phyloP scores from a whole-genome alignment of 2,888 invertebrate genomes.

The Stenurella melanura region DNA sequence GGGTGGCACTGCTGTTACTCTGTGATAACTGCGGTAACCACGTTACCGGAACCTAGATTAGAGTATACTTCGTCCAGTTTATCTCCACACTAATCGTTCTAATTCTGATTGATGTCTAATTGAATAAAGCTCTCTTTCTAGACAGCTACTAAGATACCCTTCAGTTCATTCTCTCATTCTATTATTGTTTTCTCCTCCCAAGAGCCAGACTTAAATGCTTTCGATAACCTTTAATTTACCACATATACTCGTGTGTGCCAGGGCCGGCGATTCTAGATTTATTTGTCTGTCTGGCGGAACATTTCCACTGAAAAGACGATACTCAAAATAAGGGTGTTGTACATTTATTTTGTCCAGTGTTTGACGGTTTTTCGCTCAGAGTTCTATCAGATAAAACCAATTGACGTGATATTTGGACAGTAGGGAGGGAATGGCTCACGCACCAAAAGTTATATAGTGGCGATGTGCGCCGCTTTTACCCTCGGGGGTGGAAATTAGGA shows the following conservation, averaged over 20 bases:
- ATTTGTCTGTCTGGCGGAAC: background rate
- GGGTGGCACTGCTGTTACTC: constrained; percentile 43
- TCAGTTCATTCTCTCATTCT: constrained; percentile 40
- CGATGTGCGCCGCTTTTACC: too few relatives aligned
- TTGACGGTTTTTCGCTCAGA: too few relatives aligned
- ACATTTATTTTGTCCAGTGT: too few relatives aligned
- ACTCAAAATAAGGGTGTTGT: too few relatives aligned
- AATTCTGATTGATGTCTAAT: constrained; percentile 71
- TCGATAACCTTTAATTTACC: constrained; percentile 36
- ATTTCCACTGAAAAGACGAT: background rate
- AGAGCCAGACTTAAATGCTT: constrained; percentile 20
- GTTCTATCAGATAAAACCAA: too few relatives aligned
- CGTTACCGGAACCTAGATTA: constrained; percentile 53
- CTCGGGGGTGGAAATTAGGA: too few relatives aligned
- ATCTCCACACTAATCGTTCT: constrained; percentile 69
- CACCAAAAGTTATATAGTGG: too few relatives aligned
- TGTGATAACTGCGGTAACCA: constrained; percentile 51
- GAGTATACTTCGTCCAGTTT: constrained; percentile 59
- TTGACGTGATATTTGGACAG: too few relatives aligned
- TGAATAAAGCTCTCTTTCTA: constrained; percentile 66
- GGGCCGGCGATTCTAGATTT: background rate
- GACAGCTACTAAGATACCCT: constrained; percentile 45
- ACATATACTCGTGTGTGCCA: constrained; percentile 12
- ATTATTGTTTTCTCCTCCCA: constrained; percentile 41
- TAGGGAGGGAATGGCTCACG: too few relatives aligned